Percentiles rank a stretch among this genome's conserved stretches.
Conservation (phyloP, 2,113 vertebrate genomes). For the Ictalurus furcatus region DNA sequence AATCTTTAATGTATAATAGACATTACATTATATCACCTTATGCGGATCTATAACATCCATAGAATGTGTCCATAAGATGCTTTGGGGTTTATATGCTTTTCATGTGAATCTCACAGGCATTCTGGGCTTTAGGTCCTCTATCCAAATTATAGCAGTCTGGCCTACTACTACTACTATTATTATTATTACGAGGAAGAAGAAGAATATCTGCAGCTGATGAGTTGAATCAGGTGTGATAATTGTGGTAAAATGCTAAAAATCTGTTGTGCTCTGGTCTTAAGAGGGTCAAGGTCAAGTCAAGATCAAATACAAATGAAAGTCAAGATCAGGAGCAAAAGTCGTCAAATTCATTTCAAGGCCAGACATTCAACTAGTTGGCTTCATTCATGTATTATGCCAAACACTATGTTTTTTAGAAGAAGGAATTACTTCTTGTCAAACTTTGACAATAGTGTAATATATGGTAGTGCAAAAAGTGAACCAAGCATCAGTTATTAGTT, state of each 20-base stretch:
- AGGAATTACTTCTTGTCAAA: background rate
- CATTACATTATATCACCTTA: background rate
- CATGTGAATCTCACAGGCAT: background rate
- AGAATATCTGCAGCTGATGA: background rate
- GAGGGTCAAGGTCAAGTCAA: background rate
- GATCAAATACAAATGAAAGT: background rate
- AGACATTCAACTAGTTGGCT: background rate
- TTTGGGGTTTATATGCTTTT: background rate
- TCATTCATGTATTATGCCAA: background rate
- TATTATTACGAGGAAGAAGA: background rate
- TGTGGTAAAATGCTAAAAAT: background rate
- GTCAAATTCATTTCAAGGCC: background rate
- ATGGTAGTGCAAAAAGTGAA: background rate
- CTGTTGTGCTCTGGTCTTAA: background rate
- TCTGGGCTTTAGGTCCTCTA: background rate
- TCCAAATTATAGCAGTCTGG: background rate
- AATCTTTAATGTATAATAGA: background rate
- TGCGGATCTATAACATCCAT: background rate
- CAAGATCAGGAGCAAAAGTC: background rate
- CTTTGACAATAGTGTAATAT: background rate
- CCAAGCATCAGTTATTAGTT: background rate
- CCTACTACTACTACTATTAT: background rate
- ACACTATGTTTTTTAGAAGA: background rate
- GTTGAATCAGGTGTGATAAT: background rate
- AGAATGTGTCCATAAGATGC: background rate